Evolutionary conservation across 2,113 vertebrate species (phyloP).

Genomic region (Trematomus loennbergii): DNA sequence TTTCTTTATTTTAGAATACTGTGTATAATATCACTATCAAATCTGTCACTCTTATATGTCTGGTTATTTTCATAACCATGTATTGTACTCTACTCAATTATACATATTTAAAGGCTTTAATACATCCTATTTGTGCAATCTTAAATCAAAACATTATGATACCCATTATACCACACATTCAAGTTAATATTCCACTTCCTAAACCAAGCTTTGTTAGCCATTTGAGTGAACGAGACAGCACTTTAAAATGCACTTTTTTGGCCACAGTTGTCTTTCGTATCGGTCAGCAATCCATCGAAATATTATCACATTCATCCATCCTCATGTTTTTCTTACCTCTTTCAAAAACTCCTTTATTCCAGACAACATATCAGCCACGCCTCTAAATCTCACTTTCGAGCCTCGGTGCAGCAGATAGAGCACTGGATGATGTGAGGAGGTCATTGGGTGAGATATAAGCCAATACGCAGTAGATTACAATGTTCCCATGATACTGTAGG

Average conservation of each 20-base stretch:
- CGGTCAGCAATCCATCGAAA: neutral
- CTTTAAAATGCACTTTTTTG: neutral
- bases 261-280: neutral
- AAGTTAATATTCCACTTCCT: no score
- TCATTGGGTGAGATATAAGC: neutral
- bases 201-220: no score
- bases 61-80: no score
- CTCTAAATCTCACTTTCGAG: slow-evolving; percentile 13
- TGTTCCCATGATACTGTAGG: neutral
- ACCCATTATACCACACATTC: no score
- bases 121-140: no score
- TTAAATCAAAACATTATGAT: no score
- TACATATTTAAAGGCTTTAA: no score
- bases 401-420: neutral
- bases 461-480: neutral
- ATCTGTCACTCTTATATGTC: no score
- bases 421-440: neutral
- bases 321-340: neutral
- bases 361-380: neutral
- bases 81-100: no score
- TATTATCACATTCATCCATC: neutral
- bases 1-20: no score
- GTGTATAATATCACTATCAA: no score
- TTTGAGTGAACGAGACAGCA: no score
- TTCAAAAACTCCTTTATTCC: neutral